Evolutionary conservation across 2,888 invertebrate genomes (phyloP), one percentile per base, ranked within the genome.

Genomic region (Spatulosminthurus flaviceps): DNA sequence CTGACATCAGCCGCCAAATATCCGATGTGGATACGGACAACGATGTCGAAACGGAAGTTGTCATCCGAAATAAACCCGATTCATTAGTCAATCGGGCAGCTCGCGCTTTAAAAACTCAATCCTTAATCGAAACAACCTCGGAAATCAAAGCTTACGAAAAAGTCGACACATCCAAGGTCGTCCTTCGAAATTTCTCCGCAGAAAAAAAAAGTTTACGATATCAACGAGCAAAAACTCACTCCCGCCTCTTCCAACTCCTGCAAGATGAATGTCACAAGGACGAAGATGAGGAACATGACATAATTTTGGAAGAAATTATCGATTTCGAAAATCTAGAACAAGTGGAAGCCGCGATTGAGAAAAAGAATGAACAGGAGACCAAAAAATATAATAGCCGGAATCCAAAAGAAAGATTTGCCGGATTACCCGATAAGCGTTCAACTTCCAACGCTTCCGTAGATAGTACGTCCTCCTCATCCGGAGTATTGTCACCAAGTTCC

Each of bases 221-320:
- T 86, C 91, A 92, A 86, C 88, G 93, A 75, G 92, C 92, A 1
- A 91, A 92, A 51, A 93, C 93, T 60, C 93, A 93, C 87, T 93
- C 92, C 66, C 89, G 93, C 82, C 88, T 93, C 24, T 92, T 92
- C 85, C 91, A 91, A 85, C 87, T 93, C 19, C 87, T 93, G 26
- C 92, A 91, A 86, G 91, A 91, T 71, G 91, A 90, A 84, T 89
- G 89, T 85, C 89, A 89, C 19, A 83, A 84, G 26, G 84, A 84
- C 64, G 86, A 85, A 11, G 85, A 84, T 34, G 85, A 84, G 42
- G 84, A 85, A 67, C 86, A 86, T 1, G 88, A 88, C 73, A 87
- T 21, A 28, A 66, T 29, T 11, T 29, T 26, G n/a, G 70, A 77
- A 19, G 69, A 70, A 24, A 71, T 60, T 11, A 76, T 79, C 19